Percentiles rank a stretch among this genome's conserved stretches.
These are phyloP conservation scores for Drosophila sturtevanti DNA, from an alignment of 1,140 invertebrate genomes.

Conservation along the genomic window DNA sequence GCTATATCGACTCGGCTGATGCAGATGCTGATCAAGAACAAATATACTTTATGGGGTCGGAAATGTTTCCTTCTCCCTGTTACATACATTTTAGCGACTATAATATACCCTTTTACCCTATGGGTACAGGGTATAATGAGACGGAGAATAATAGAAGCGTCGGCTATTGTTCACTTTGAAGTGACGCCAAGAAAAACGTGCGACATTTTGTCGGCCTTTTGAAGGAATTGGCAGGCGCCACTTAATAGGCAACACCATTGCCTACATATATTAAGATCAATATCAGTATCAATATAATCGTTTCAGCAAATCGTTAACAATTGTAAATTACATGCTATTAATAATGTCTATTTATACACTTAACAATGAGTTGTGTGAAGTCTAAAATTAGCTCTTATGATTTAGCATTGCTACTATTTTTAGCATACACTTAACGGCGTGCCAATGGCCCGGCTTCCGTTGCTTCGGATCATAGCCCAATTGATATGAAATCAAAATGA, in stretches of 20 bases:
- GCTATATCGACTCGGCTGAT: too few species aligned
- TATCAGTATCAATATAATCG: conserved; percentile 51
- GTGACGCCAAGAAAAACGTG: conserved; percentile 67
- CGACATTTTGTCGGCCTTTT: conserved; percentile 38
- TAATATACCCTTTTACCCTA: too few species aligned
- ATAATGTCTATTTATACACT: conserved; percentile 64
- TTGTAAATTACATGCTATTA: conserved; percentile 67
- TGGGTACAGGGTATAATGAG: too few species aligned
- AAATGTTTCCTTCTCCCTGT: too few species aligned
- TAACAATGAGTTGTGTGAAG: conserved; percentile 17
- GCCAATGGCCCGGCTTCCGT: conserved; percentile 28
- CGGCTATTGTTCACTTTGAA: conserved; percentile 51
- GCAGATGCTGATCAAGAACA: too few species aligned
- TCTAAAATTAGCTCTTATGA: conserved; percentile 72
- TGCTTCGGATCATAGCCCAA: neutral
- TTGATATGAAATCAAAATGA: neutral
- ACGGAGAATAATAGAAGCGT: neutral
- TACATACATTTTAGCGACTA: too few species aligned
- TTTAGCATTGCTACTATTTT: conserved; percentile 64
- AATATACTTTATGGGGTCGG: too few species aligned
- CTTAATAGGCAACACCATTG: conserved; percentile 56
- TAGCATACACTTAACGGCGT: conserved; percentile 49
- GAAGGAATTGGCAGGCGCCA: conserved; percentile 52
- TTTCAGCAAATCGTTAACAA: conserved; percentile 51
- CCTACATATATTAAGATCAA: neutral